A percentile compares a stretch with the other conserved stretches of the same genome.
These are phyloP conservation scores for Megalopta genalis DNA, from an alignment of 1,140 invertebrate genomes.

Conservation along the genomic window DNA sequence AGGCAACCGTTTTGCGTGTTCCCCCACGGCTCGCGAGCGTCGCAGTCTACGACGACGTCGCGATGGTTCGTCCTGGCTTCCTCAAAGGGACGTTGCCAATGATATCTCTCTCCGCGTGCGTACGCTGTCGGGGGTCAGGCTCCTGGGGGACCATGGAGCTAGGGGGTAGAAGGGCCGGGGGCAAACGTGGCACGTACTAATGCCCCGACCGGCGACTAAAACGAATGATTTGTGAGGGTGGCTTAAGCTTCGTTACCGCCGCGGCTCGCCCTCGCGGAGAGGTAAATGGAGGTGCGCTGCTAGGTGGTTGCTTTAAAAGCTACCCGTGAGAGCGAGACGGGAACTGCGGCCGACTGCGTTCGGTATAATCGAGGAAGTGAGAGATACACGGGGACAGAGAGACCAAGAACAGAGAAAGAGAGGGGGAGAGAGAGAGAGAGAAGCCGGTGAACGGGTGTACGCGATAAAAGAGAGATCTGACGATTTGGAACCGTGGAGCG, in stretches of 20 bases:
- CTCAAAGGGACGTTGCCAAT: neutral
- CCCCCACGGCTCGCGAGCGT: neutral
- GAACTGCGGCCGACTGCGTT: neutral
- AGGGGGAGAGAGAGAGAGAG: neutral
- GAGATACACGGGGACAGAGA: neutral
- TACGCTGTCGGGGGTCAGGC: too few species aligned
- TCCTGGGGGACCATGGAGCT: too few species aligned
- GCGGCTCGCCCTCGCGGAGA: slow-evolving; percentile 43
- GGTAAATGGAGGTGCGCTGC: slow-evolving; percentile 47
- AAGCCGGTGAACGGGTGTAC: neutral
- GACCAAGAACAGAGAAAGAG: too few species aligned
- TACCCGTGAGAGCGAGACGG: slow-evolving; percentile 10
- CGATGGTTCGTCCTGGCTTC: neutral
- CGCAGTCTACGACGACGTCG: neutral
- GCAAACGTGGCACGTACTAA: slow-evolving; percentile 54
- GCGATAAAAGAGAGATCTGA: slow-evolving; percentile 28
- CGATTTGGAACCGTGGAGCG: neutral
- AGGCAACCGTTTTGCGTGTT: neutral
- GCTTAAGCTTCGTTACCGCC: slow-evolving; percentile 65
- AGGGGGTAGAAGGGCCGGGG: neutral
- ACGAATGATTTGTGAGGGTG: slow-evolving; percentile 67
- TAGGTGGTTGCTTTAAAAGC: neutral
- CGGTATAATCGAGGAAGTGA: neutral
- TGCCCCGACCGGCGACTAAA: slow-evolving; percentile 57
- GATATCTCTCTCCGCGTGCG: neutral